phyloP scores from a whole-genome alignment of 2,113 vertebrate species.

The Heptranchias perlo region DNA sequence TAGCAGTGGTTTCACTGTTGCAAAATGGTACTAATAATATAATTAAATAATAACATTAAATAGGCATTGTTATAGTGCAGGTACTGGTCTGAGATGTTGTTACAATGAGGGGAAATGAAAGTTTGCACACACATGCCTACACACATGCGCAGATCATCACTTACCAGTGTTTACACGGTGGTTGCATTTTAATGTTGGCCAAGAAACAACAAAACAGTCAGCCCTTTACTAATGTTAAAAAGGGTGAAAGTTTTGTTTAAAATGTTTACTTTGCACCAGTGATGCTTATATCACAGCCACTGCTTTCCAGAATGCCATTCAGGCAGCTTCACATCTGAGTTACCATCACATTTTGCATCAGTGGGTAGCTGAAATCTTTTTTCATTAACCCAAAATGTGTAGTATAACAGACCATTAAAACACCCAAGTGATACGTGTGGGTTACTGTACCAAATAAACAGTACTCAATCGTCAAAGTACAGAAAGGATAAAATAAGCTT shows the following conservation, averaged over 20 bases:
- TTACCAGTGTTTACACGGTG: not conserved
- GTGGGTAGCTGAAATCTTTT: not conserved
- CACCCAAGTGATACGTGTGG: not conserved
- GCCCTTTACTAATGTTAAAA: constrained; percentile 3
- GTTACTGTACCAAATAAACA: not conserved
- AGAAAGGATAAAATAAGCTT: not conserved
- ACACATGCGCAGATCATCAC: not conserved
- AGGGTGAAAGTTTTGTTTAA: not conserved
- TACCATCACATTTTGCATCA: not conserved
- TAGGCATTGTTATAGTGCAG: not conserved
- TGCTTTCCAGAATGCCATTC: not conserved
- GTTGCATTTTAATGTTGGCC: constrained; percentile 6
- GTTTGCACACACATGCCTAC: not conserved
- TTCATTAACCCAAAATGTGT: not conserved
- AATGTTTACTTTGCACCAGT: not conserved
- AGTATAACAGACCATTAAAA: not conserved
- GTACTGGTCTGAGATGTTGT: not conserved
- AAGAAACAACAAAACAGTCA: not conserved
- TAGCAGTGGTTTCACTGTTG: not conserved
- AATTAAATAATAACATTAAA: constrained; percentile 32
- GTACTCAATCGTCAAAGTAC: not conserved
- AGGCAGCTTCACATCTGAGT: not conserved
- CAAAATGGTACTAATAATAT: constrained; percentile 3
- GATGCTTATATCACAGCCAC: not conserved
- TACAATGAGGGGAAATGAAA: constrained; percentile 31